These are phyloP conservation scores for Hylaeus volcanicus DNA, from an alignment of 1,140 invertebrate genomes.

Conservation along the genomic window DNA sequence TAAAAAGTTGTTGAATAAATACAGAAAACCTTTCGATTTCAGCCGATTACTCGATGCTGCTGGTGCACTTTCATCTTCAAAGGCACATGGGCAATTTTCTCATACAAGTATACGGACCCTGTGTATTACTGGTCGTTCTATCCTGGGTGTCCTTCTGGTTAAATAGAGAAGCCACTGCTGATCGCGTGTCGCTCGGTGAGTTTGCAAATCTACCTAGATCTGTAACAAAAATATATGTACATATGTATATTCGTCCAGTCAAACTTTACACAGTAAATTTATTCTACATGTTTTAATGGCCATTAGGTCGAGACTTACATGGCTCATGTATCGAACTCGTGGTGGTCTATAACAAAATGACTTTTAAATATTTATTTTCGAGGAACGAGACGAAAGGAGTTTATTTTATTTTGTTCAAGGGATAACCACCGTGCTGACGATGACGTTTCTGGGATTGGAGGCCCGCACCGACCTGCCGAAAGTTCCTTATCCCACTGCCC, in stretches of 20 bases:
- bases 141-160: conserved; percentile 97
- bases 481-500: conserved; percentile 92
- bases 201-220: not conserved
- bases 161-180: conserved; percentile 93
- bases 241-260: too few species aligned
- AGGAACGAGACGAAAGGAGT: not conserved
- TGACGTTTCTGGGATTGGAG: conserved; percentile 93
- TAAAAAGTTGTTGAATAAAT: not conserved
- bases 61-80: conserved; percentile 91
- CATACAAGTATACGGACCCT: conserved; percentile 94
- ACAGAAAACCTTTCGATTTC: conserved; percentile 57
- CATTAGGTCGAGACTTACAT: too few species aligned
- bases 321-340: too few species aligned
- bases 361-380: too few species aligned
- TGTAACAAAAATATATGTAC: too few species aligned
- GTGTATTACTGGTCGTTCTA: conserved; percentile 90
- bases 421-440: conserved; percentile 92
- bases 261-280: too few species aligned
- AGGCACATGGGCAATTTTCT: conserved; percentile 93
- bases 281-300: too few species aligned
- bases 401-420: conserved; percentile 79
- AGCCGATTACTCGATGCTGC: conserved; percentile 89
- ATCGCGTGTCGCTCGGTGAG: conserved; percentile 90
- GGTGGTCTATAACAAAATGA: too few species aligned
- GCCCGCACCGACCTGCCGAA: conserved; percentile 92